These are phyloP conservation scores for Porites cylindrica DNA, from an alignment of 92 coral and sea anemone species.

Conservation along the genomic window DNA sequence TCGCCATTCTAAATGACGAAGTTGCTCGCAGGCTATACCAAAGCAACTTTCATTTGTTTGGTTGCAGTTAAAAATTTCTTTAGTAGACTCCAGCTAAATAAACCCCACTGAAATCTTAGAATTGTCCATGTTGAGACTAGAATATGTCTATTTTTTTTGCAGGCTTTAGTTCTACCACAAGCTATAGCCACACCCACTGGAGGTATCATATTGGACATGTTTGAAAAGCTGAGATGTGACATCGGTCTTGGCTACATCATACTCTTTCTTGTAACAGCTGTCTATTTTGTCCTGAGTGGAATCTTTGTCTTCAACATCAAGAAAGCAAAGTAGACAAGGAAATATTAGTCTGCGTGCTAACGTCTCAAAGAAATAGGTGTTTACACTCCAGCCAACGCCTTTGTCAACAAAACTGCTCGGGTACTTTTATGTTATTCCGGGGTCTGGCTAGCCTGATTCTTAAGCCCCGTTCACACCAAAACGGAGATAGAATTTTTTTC, in stretches of 20 bases:
- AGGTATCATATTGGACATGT: slow-evolving; percentile 91
- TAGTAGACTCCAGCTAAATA: neutral
- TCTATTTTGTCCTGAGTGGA: slow-evolving; percentile 97
- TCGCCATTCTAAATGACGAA: no score
- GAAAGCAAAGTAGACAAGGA: slow-evolving; percentile 72
- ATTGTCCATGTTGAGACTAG: no score
- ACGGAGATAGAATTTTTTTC: no score
- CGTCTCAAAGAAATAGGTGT: no score
- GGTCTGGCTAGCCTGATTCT: no score
- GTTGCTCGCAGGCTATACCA: neutral
- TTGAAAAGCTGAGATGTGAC: slow-evolving; percentile 93
- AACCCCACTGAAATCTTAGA: no score
- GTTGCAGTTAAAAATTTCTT: neutral
- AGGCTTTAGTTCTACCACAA: slow-evolving; percentile 99
- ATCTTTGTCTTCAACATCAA: slow-evolving; percentile 92
- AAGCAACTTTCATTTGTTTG: neutral
- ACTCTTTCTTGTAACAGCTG: slow-evolving; percentile 93
- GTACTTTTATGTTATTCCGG: no score
- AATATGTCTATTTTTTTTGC: slow-evolving; percentile 2
- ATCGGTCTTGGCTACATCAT: slow-evolving; percentile 99
- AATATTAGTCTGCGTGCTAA: no score
- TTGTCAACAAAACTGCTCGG: no score
- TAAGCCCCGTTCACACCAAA: no score
- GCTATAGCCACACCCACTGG: slow-evolving; percentile 99
- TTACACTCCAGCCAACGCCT: no score